Base-by-base conservation (phyloP, 2,113 vertebrate genomes). In the Periophthalmodon schlosseri region DNA sequence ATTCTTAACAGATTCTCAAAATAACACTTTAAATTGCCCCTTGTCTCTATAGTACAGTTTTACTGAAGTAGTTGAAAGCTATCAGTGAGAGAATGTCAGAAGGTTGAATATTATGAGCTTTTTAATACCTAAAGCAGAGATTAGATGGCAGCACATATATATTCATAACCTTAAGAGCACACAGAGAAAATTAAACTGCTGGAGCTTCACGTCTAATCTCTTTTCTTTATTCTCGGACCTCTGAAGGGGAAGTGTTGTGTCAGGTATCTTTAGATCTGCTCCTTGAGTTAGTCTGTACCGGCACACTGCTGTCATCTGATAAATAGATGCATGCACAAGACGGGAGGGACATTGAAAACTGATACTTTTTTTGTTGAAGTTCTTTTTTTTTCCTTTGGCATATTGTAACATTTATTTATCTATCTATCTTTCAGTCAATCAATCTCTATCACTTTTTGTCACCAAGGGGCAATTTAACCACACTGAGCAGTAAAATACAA, bases 91-190 rank as follows among this genome's bases (percentile, higher is more conserved):
- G 78, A 49, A 36, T 46, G 3, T 72, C 28, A 69, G n/a, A 46
- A 44, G 74, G 79, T 81, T 81, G 81, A 87, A 76, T 69, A 61
- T 68, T 81, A 86, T 87, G 77, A 73, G 68, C 76, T 70, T 57
- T 69, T 79, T 72, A 72, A 83, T 75, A 80, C 74, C 80, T 61
- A 65, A 72, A 69, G 77, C 65, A 67, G 63, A 69, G 84, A 85
- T 87, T 90, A 82, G 80, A 84, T 73, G 70, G 83, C 77, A 56
- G 77, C 77, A 74, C 80, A 63, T 60, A 57, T 85, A 85, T 84
- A 81, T 76, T 84, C 73, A 82, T 65, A 65, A 65, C 70, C 63
- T 76, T 75, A 86, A 76, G 36, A 52, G 58, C 46, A 23, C 68
- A 49, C 44, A 47, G 67, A 74, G 65, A 77, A 80, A 84, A 80